Conservation (phyloP, 23 tunicate genomes). For the Clavelina lepadiformis region DNA sequence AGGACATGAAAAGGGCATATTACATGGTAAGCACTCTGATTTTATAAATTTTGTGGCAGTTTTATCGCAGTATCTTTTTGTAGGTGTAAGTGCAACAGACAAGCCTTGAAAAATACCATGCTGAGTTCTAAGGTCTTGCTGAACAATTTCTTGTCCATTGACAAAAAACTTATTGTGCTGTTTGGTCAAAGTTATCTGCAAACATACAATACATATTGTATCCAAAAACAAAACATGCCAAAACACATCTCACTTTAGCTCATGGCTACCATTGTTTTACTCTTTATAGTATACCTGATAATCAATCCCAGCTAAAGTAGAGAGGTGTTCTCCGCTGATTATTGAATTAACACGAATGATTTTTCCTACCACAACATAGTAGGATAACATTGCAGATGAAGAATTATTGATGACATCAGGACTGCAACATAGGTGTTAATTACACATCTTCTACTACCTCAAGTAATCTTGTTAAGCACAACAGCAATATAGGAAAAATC, state of each 20-base stretch:
- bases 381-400: conserved; percentile 15
- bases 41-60: background rate
- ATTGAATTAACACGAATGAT: conserved; percentile 39
- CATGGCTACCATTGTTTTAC: too few species aligned
- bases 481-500: too few species aligned
- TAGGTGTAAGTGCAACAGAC: conserved; percentile 15
- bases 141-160: conserved; percentile 39
- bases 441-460: too few species aligned
- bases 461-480: too few species aligned
- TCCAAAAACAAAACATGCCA: background rate
- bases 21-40: conserved; percentile 15
- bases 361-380: conserved; percentile 61
- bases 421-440: too few species aligned
- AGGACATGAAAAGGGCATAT: background rate
- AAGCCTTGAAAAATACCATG: conserved; percentile 63
- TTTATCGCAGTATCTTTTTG: conserved; percentile 30
- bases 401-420: too few species aligned
- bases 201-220: background rate
- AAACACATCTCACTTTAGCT: background rate
- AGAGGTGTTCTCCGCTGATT: conserved; percentile 57
- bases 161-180: conserved; percentile 26
- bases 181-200: conserved; percentile 45
- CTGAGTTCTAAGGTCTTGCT: conserved; percentile 39
- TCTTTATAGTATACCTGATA: conserved; percentile 40
- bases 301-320: conserved; percentile 58